Evolutionary conservation across 2,113 vertebrate species (phyloP), one percentile per base, ranked within the genome.

Genomic region (Podarcis raffonei): DNA sequence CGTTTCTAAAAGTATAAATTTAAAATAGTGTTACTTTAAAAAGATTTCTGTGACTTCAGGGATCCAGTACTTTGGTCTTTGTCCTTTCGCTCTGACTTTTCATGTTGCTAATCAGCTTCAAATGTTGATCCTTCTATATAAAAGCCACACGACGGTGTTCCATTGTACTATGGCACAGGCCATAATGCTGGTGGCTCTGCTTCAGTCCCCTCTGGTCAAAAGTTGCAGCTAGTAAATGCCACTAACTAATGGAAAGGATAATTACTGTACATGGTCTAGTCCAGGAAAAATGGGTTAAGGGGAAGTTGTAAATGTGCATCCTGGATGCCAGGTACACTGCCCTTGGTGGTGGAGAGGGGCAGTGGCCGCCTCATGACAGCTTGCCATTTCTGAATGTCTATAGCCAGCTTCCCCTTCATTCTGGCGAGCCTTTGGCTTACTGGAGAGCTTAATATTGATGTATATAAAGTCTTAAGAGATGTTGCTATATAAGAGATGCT

Each of bases 1-100:
- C 94, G 90, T 88, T 94, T 94, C 87, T 80, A 22, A 93, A 90
- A 93, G 12, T 89, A 84, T 82, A 80, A 91, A 84, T 76, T 76
- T 90, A 66, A 30, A 35, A 32, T 0, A 74, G 2, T 32, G 6
- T 74, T 74, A 32, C 84, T 81, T 8, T 91, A n/a, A 3, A 48
- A 53, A 69, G 42, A 68, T 15, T 16, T 82, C 57, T 39, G 32
- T 83, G 68, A 77, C 57, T 88, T 89, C 89, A 65, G 65, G 72
- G 42, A 81, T 20, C 23, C 84, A 76, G 12, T 92, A 22, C 32
- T 92, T 90, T 9, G 89, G 8, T 65, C 7, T 18, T 65, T 22
- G 7, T 39, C 16, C 68, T 91, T 89, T 89, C 39, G n/a, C 90
- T 1, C 32, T 72, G 0, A 53, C 6, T 85, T 89, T 89, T 7